These are phyloP conservation scores for Ichneumon xanthorius DNA, from an alignment of 2,888 invertebrate genomes.

Conservation along the genomic window DNA sequence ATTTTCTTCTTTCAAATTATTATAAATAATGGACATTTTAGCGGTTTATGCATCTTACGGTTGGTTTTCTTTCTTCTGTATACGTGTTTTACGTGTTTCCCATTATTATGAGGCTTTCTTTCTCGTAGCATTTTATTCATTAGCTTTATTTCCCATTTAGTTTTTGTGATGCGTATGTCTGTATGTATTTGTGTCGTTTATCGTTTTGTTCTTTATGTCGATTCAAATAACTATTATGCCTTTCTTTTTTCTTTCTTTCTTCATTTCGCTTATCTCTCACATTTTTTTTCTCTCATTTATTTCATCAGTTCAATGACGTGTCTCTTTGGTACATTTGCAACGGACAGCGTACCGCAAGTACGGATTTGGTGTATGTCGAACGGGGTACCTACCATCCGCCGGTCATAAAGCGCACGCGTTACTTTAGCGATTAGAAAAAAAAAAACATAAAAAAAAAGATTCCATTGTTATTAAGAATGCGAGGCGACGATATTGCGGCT, in stretches of 20 bases:
- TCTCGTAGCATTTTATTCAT: slow-evolving; percentile 40
- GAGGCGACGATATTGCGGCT: slow-evolving; percentile 46
- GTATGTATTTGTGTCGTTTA: slow-evolving; percentile 1
- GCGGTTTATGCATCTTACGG: slow-evolving; percentile 68
- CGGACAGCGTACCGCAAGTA: slow-evolving; percentile 81
- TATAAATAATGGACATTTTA: slow-evolving; percentile 72
- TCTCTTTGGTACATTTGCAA: slow-evolving; percentile 84
- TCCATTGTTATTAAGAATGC: slow-evolving; percentile 52
- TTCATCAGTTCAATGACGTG: slow-evolving; percentile 74
- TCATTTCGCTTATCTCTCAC: slow-evolving; percentile 13
- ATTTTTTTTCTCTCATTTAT: slow-evolving; percentile 61
- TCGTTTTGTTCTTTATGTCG: slow-evolving; percentile 22
- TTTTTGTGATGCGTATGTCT: slow-evolving; percentile 35
- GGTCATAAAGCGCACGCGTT: slow-evolving; percentile 72
- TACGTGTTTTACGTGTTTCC: slow-evolving; percentile 45
- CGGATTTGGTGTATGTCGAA: slow-evolving; percentile 76
- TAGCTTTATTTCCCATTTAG: slow-evolving; percentile 57
- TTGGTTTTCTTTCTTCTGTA: slow-evolving; percentile 26
- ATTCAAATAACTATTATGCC: slow-evolving; percentile 50
- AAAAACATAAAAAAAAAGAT: slow-evolving; percentile 54
- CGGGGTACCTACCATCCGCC: slow-evolving; percentile 79
- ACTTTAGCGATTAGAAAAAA: slow-evolving; percentile 59
- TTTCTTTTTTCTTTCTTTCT: not conserved
- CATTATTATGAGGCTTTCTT: slow-evolving; percentile 51
- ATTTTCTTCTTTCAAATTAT: slow-evolving; percentile 59